Evolutionary conservation across 2,888 invertebrate species (phyloP), one percentile per base, ranked within the genome.

Genomic region (Cerastoderma edule): DNA sequence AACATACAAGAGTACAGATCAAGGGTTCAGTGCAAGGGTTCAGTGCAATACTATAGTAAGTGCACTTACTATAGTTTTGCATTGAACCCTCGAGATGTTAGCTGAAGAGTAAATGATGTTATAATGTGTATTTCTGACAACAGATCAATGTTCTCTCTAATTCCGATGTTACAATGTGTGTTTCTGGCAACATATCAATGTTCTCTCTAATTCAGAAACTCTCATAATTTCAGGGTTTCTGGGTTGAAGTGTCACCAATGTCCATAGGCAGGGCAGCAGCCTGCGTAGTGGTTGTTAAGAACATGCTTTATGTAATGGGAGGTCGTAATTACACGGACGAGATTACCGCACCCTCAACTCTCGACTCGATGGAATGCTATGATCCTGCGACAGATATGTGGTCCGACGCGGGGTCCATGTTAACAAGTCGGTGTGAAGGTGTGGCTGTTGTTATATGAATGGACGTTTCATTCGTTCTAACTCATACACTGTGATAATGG

Each of bases 241-340:
- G 98, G 98, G 95, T 94, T 78, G 95, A 95, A 22, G 73, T 91
- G 2, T 69, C 88, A 5, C 95, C 97, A 0, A 96, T 98, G 95
- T 95, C 95, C 57, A 95, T 96, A 83, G 96, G 96, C 5, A 94
- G 98, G 71, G 96, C 98, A 83, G 95, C 97, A 81, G 97, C 98
- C 0, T 97, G 97, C 35, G 96, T 97, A 6, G 96, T 97, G 1
- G 95, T 96, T 16, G 92, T 98, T 46, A 96, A 96, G 89, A 97
- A 97, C 0, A 95, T 96, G 84, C 96, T 98, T 77, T 98, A 96
- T 92, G 98, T 97, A 0, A 96, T 98, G 13, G 98, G 98, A 89
- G 97, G 97, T 50, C 96, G 97, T 83, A 96, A 96, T 77, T 95
- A 85, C 68, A 78, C 83, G 35, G 85, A 87, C 27, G 85, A 90